Conservation (phyloP, 2,888 invertebrate species). For the Sarcophaga carnaria region DNA sequence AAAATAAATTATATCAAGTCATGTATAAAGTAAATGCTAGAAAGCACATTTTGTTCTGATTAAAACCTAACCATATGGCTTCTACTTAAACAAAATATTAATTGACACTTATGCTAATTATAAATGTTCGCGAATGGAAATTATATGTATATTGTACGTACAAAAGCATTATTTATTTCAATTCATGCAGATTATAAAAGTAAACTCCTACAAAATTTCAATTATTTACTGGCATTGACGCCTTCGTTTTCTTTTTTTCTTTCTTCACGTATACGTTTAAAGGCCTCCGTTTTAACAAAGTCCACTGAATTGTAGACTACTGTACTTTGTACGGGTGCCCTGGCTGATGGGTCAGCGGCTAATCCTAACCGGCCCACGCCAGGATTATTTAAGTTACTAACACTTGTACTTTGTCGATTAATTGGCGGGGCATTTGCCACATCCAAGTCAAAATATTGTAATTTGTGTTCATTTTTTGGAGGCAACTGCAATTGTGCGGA, state of each 20-base stretch:
- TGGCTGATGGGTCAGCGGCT: slow-evolving; percentile 80
- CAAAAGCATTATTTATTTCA: too few relatives aligned
- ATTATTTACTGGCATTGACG: slow-evolving; percentile 60
- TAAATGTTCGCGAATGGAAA: too few relatives aligned
- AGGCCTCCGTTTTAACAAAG: slow-evolving; percentile 96
- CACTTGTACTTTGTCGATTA: slow-evolving; percentile 78
- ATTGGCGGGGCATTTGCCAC: slow-evolving; percentile 83
- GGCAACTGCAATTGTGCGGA: slow-evolving; percentile 62
- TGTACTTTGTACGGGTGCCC: slow-evolving; percentile 81
- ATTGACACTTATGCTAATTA: not conserved
- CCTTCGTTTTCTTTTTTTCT: slow-evolving; percentile 80
- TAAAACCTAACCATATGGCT: not conserved
- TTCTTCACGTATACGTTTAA: slow-evolving; percentile 92
- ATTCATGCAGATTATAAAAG: too few relatives aligned
- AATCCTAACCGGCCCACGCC: slow-evolving; percentile 71
- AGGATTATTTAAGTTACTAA: slow-evolving; percentile 76
- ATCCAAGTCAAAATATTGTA: slow-evolving; percentile 95
- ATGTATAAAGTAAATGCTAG: slow-evolving; percentile 47
- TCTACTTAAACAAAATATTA: not conserved
- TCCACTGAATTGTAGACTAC: slow-evolving; percentile 96
- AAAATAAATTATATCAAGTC: too few relatives aligned
- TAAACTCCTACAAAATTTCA: not conserved
- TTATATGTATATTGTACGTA: too few relatives aligned
- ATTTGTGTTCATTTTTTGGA: slow-evolving; percentile 78
- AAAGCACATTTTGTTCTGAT: slow-evolving; percentile 25